Conservation (phyloP, 2,888 invertebrate species). For the Mongoloraphidia duomilia region DNA sequence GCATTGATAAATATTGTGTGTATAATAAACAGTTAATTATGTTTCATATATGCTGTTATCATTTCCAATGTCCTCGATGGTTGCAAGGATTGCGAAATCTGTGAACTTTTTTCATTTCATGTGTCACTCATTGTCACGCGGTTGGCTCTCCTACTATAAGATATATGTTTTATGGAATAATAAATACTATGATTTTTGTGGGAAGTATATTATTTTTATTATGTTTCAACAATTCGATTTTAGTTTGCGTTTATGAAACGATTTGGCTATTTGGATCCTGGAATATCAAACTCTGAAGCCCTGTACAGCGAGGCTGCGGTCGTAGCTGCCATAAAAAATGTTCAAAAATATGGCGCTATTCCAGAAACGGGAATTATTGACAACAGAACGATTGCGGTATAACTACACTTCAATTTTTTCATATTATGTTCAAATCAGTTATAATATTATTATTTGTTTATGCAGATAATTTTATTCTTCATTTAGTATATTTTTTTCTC, state of each 20-base stretch:
- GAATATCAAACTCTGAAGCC: slow-evolving; percentile 37
- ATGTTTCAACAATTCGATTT: slow-evolving; percentile 6
- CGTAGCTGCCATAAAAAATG: slow-evolving; percentile 43
- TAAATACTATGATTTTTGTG: too few species aligned
- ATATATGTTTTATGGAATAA: too few species aligned
- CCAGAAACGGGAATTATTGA: slow-evolving; percentile 54
- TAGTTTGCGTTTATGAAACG: slow-evolving; percentile 51
- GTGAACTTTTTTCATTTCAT: too few species aligned
- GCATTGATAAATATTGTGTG: too few species aligned
- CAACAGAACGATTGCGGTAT: slow-evolving; percentile 43
- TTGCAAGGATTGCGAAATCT: too few species aligned
- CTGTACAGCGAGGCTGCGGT: slow-evolving; percentile 48
- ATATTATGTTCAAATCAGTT: not conserved
- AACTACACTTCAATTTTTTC: not conserved
- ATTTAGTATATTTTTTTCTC: not conserved
- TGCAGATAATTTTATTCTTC: not conserved
- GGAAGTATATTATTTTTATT: too few species aligned
- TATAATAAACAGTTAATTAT: too few species aligned
- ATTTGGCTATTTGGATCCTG: slow-evolving; percentile 49
- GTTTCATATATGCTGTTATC: too few species aligned
- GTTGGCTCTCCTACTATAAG: too few species aligned
- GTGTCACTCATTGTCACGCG: too few species aligned
- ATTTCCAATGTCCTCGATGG: too few species aligned
- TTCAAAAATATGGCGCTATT: slow-evolving; percentile 59
- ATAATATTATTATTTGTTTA: not conserved